phyloP scores from a whole-genome alignment of 2,888 invertebrate species.

The Caenorhabditis japonica region DNA sequence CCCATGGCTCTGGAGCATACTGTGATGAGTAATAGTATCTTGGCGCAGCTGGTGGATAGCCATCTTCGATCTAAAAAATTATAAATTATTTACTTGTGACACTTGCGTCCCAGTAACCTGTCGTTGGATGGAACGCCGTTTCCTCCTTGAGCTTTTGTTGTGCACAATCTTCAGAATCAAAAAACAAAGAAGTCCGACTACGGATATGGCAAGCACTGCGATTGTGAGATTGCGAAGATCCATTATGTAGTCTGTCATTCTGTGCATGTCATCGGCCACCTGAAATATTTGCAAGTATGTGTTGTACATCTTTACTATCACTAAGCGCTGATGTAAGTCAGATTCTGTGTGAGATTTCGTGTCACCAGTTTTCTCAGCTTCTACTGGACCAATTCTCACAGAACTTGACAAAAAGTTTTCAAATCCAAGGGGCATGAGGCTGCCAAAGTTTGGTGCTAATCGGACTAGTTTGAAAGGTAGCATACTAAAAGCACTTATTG shows the following conservation, averaged over 20 bases:
- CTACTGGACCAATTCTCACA: too few species aligned
- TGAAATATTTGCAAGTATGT: too few species aligned
- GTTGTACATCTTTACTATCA: too few species aligned
- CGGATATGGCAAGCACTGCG: slow-evolving; percentile 58
- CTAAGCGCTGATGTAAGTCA: too few species aligned
- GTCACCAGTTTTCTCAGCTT: too few species aligned
- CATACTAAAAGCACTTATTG: too few species aligned
- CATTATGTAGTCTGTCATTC: slow-evolving; percentile 73
- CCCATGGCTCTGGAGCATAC: slow-evolving; percentile 68
- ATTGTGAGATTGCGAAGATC: slow-evolving; percentile 71
- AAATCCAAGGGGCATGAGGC: too few species aligned
- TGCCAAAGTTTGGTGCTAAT: too few species aligned
- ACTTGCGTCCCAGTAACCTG: slow-evolving; percentile 29
- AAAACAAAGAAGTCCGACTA: slow-evolving; percentile 59
- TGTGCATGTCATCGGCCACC: slow-evolving; percentile 76
- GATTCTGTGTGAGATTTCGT: too few species aligned
- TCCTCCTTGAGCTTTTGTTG: slow-evolving; percentile 42
- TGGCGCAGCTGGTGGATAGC: slow-evolving; percentile 57
- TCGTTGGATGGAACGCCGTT: slow-evolving; percentile 50
- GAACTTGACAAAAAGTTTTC: too few species aligned
- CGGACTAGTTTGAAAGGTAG: too few species aligned
- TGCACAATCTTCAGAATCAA: slow-evolving; percentile 60
- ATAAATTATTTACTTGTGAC: slow-evolving; percentile 19
- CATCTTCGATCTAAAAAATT: slow-evolving; percentile 55
- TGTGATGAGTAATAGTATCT: slow-evolving; percentile 66